Conservation (phyloP, 1,140 invertebrate genomes). For the Orchesella cincta region DNA sequence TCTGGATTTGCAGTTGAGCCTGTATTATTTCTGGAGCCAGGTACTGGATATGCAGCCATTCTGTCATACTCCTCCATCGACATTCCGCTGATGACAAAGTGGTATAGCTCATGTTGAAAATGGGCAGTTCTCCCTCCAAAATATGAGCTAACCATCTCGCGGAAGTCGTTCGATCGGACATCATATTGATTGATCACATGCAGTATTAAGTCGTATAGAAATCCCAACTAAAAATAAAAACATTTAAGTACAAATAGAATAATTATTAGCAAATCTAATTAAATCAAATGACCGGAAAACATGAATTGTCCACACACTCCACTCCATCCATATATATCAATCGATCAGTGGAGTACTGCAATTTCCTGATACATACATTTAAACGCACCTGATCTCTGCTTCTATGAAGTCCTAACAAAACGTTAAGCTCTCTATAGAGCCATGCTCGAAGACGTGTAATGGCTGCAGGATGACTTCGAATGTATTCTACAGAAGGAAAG, state of each 20-base stretch:
- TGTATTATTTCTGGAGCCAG: no score
- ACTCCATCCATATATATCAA: no score
- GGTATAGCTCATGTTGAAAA: conserved; percentile 86
- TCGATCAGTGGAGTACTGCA: no score
- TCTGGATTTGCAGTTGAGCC: background rate
- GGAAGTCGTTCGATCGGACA: conserved; percentile 74
- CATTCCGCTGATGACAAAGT: conserved; percentile 63
- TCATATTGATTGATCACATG: conserved; percentile 68
- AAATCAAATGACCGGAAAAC: background rate
- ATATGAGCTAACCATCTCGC: conserved; percentile 62
- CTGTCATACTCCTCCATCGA: conserved; percentile 37
- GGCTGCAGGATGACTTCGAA: conserved; percentile 71
- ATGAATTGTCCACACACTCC: no score
- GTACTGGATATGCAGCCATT: conserved; percentile 7
- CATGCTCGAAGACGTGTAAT: conserved; percentile 80
- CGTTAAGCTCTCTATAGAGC: conserved; percentile 81
- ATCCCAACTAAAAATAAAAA: conserved; percentile 62
- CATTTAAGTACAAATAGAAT: no score
- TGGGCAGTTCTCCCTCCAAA: conserved; percentile 69
- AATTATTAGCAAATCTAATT: no score
- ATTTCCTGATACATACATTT: no score
- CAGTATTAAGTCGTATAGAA: conserved; percentile 70
- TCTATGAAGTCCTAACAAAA: conserved; percentile 62
- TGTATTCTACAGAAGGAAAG: conserved; percentile 42
- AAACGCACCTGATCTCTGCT: conserved; percentile 34